Base-by-base conservation (phyloP, 2,113 vertebrate genomes). In the Rhynchopsitta pachyrhyncha region DNA sequence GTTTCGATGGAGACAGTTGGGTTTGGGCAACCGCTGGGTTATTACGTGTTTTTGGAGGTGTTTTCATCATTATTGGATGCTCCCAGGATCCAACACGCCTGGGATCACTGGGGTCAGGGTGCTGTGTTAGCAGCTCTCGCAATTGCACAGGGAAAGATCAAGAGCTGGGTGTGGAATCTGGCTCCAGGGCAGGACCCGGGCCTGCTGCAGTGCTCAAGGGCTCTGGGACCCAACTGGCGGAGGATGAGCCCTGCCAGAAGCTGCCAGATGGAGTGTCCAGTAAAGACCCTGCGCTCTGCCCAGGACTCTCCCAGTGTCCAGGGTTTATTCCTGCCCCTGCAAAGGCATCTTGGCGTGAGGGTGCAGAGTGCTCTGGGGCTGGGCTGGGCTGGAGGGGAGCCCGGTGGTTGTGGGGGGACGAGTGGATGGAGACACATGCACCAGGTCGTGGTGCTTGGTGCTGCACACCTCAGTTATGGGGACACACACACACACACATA, bases 71-170 rank as follows among this genome's bases (percentile, higher is more conserved):
- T 10, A 4, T 5, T 44, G 59, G 49, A 50, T 18, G 22, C 7
- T 35, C 5, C 1, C 0, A 0, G 37, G 12, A 20, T 42, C 39
- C 0, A 0, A 64, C 2, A 2, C 27, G 0, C 4, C 39, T 57
- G 24, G 7, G 1, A 0, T 25, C 28, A 1, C 1, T 11, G 24
- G 44, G 29, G 17, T 33, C 15, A 29, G 22, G 24, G 23, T 5
- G 10, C 9, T 28, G 19, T 10, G 23, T 42, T 11, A 39, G n/a
- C 41, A 44, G 25, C 37, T 77, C 77, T 46, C 0, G 0, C 5
- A 25, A 4, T 3, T 4, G 44, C 37, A 19, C 0, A 2, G 35
- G 22, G 27, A 2, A 69, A 66, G 16, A 6, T 19, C 7, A 14
- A 53, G 49, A n/a, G 3, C 0, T 6, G 33, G 9, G 33, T 2